Conservation (phyloP, 2,113 vertebrate species). For the Ciconia stormi region DNA sequence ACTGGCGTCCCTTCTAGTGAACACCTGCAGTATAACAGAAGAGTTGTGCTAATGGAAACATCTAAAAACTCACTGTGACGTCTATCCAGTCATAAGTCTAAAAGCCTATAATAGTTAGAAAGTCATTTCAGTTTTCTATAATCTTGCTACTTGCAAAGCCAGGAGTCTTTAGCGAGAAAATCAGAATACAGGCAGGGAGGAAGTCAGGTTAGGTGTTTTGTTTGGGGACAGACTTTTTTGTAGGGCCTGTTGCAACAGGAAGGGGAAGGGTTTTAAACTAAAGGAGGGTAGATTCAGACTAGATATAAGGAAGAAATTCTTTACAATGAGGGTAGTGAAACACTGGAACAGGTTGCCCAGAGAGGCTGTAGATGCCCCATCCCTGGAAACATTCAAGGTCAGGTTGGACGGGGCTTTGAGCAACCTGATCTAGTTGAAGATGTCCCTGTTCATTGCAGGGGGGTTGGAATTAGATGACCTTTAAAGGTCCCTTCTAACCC, state of each 20-base stretch:
- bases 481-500: background rate
- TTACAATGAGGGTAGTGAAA: background rate
- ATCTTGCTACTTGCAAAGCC: background rate
- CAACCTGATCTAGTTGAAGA: background rate
- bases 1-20: background rate
- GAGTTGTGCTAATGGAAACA: background rate
- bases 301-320: background rate
- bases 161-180: background rate
- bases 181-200: background rate
- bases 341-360: background rate
- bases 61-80: background rate
- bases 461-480: background rate
- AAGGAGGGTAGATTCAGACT: background rate
- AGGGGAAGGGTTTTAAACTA: background rate
- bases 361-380: background rate
- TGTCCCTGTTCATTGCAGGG: background rate
- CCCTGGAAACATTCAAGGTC: background rate
- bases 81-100: background rate
- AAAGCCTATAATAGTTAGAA: background rate
- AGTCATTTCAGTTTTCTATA: background rate
- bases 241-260: background rate
- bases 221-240: background rate
- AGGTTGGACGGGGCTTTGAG: background rate
- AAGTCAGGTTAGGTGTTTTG: background rate
- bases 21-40: background rate